Evolutionary conservation across 2,113 vertebrate species (phyloP).

Genomic region (Gymnarchus niloticus): DNA sequence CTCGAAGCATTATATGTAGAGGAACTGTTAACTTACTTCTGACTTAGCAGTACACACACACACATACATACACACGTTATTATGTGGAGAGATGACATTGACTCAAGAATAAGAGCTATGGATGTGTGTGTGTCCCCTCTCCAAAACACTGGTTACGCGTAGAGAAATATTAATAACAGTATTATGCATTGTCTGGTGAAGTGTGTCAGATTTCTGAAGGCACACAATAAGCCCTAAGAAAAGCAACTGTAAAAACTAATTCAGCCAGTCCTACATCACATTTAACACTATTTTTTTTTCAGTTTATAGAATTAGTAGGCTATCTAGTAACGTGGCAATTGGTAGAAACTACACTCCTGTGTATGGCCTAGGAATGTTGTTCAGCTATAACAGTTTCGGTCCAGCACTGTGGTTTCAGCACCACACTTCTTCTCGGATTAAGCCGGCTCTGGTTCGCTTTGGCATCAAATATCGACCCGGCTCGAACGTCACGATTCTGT

Average conservation of each 20-base stretch:
- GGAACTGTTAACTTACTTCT: background rate
- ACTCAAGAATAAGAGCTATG: background rate
- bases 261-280: too few relatives aligned
- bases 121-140: background rate
- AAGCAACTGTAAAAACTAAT: too few relatives aligned
- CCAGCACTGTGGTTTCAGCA: background rate
- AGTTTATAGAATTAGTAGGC: background rate
- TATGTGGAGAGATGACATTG: background rate
- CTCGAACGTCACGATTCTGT: slow-evolving; percentile 10
- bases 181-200: background rate
- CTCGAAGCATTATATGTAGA: background rate
- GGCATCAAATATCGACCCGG: background rate
- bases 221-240: too few relatives aligned
- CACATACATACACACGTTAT: background rate
- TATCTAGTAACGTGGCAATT: background rate
- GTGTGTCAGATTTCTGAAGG: background rate
- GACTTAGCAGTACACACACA: background rate
- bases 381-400: background rate
- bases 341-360: background rate
- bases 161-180: too few relatives aligned
- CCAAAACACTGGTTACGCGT: too few relatives aligned
- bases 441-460: background rate
- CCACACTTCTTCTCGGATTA: too few relatives aligned
- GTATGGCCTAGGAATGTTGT: background rate
- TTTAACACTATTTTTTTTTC: background rate